These are phyloP conservation scores for Hyles euphorbiae DNA, from an alignment of 1,140 invertebrate species.

Conservation along the genomic window DNA sequence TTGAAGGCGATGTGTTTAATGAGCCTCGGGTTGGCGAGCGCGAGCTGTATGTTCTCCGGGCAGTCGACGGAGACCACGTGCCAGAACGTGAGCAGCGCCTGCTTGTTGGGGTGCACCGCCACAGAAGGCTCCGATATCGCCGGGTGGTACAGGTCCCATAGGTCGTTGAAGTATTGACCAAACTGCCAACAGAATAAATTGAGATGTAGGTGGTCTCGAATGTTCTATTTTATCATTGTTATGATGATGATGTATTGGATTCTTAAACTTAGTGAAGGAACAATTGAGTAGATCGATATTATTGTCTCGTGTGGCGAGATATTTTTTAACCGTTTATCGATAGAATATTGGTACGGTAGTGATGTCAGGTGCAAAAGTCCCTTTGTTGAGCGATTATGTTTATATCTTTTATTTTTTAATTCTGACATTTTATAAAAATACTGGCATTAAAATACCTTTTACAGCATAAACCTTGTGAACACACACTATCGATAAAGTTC, in stretches of 20 bases:
- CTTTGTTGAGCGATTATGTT: no score
- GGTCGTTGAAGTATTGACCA: slow-evolving; percentile 90
- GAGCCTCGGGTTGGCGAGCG: slow-evolving; percentile 88
- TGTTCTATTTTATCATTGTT: neutral
- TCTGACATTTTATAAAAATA: no score
- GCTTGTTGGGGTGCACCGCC: slow-evolving; percentile 96
- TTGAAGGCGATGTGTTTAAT: slow-evolving; percentile 97
- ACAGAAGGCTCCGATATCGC: slow-evolving; percentile 96
- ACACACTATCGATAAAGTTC: neutral
- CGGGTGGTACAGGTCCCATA: slow-evolving; percentile 96
- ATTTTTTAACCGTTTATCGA: no score
- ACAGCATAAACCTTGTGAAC: neutral
- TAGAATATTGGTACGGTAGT: no score
- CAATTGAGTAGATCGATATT: no score
- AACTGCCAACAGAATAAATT: slow-evolving; percentile 75
- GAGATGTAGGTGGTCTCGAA: neutral
- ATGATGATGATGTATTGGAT: no score
- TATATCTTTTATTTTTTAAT: no score
- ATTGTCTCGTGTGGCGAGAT: no score
- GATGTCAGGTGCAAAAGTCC: no score
- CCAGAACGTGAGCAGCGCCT: slow-evolving; percentile 94
- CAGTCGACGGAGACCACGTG: slow-evolving; percentile 94
- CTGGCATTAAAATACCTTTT: no score
- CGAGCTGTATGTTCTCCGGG: slow-evolving; percentile 92
- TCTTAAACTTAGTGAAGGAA: no score